Percentiles rank a stretch among this genome's conserved stretches.
phyloP scores from a whole-genome alignment of 2,888 invertebrate genomes.

The Crepidodera aurea region DNA sequence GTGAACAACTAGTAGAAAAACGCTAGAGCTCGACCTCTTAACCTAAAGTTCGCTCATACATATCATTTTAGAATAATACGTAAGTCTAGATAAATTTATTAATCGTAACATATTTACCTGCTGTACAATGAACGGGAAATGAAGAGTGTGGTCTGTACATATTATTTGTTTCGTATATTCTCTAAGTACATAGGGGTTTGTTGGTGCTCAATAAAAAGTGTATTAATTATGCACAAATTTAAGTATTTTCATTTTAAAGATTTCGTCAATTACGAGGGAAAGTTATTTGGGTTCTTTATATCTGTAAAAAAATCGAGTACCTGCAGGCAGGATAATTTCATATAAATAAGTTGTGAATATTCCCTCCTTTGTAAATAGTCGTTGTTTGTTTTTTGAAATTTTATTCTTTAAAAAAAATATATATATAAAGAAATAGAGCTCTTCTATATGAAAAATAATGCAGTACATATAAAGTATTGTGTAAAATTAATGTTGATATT shows the following conservation, averaged over 20 bases:
- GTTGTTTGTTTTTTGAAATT: slow-evolving; percentile 57
- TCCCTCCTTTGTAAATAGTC: slow-evolving; percentile 59
- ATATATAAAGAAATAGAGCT: slow-evolving; percentile 43
- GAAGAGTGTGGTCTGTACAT: slow-evolving; percentile 28
- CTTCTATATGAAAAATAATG: slow-evolving; percentile 41
- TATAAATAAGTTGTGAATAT: slow-evolving; percentile 45
- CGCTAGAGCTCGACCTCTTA: slow-evolving; percentile 35
- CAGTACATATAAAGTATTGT: slow-evolving; percentile 49
- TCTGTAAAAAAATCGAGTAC: slow-evolving; percentile 49
- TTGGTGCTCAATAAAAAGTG: slow-evolving; percentile 57
- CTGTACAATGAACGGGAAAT: slow-evolving; percentile 50
- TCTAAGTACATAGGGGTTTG: slow-evolving; percentile 41
- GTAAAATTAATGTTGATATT: slow-evolving; percentile 54
- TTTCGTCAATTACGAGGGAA: slow-evolving; percentile 52
- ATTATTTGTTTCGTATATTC: slow-evolving; percentile 23
- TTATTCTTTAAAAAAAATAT: slow-evolving; percentile 55
- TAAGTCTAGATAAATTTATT: slow-evolving; percentile 41
- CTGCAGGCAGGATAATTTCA: slow-evolving; percentile 55
- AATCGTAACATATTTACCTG: slow-evolving; percentile 47
- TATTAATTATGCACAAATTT: slow-evolving; percentile 46
- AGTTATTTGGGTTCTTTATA: slow-evolving; percentile 40
- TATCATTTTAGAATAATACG: slow-evolving; percentile 58
- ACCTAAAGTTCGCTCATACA: slow-evolving; percentile 60
- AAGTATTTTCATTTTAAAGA: slow-evolving; percentile 40
- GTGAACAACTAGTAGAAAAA: slow-evolving; percentile 29